Conservation (phyloP, 2,797 vertebrate genomes). For the Hemitrygon akajei region DNA sequence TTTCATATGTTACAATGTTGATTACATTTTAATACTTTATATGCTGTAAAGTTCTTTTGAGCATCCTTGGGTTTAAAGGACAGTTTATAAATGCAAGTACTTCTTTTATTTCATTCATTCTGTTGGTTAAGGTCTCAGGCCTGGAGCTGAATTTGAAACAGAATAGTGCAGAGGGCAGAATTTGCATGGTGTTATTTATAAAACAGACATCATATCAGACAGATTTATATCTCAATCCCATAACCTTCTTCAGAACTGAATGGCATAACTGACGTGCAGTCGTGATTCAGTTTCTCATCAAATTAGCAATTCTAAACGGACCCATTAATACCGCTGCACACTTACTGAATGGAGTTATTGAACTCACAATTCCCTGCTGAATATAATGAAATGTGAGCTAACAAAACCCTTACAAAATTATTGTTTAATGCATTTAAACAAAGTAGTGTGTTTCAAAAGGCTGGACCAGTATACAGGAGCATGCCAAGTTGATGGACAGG, state of each 20-base stretch:
- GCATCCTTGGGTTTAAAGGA: no score
- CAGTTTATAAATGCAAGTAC: no score
- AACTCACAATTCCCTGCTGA: neutral
- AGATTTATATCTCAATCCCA: neutral
- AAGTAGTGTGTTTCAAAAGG: neutral
- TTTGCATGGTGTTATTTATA: neutral
- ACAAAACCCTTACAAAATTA: neutral
- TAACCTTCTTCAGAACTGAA: constrained; percentile 16
- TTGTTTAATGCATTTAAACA: neutral
- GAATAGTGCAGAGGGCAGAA: neutral
- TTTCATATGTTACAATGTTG: no score
- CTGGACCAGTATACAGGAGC: neutral
- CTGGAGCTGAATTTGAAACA: neutral
- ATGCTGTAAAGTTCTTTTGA: no score
- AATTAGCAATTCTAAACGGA: constrained; percentile 8
- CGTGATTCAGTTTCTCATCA: neutral
- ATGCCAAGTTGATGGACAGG: neutral
- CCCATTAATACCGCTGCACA: neutral
- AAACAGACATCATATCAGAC: neutral
- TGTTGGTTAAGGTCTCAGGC: neutral
- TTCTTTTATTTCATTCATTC: neutral
- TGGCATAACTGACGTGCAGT: neutral
- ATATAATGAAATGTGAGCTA: neutral
- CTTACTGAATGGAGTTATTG: constrained; percentile 3
- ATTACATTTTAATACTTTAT: no score